Evolutionary conservation across 2,797 vertebrate genomes (phyloP), one percentile per base, ranked within the genome.

Genomic region (Todus mexicanus): DNA sequence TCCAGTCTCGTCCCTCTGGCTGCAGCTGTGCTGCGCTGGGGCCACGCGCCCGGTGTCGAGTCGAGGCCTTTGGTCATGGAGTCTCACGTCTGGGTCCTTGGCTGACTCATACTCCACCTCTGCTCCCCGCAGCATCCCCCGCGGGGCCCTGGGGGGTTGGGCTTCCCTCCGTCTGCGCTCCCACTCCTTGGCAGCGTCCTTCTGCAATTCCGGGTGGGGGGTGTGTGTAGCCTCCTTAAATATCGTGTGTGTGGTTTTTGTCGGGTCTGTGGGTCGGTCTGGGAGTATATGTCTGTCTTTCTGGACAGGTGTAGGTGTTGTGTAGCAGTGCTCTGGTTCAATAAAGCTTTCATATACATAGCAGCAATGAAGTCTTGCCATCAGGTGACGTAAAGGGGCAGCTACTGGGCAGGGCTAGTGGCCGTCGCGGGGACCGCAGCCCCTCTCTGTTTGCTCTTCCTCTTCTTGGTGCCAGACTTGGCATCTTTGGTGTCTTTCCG

Each of bases 271-370:
- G 89, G 90, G 50, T 90, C 61, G 25, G 80, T 57, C 82, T 57
- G 76, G 71, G 80, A 59, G 86, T 70, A 59, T 92, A 56, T 53
- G 64, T 94, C 70, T 65, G 69, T 92, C 79, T 75, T 18, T 81
- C 80, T 57, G 64, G 56, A 84, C 85, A 50, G 7, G 82, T 88
- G 84, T 91, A 89, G 43, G 54, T 59, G 87, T 90, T 19, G 56
- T 87, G 92, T 97, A 98, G 97, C 97, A 96, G 94, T 96, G 97
- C 97, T 98, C 98, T 97, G 98, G 98, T 98, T 98, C 97, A 73
- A 93, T 97, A 97, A 98, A 97, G 96, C 97, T 97, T 98, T 97
- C 97, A 96, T 98, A 98, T 96, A 97, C 97, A 97, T 98, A 99
- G 98, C 98, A 98, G 98, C 98, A 97, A 96, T 94, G 97, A 97